Percentiles rank a stretch among this genome's conserved stretches.
phyloP scores from a whole-genome alignment of 2,888 invertebrate species.

The Liposcelis brunnea region DNA sequence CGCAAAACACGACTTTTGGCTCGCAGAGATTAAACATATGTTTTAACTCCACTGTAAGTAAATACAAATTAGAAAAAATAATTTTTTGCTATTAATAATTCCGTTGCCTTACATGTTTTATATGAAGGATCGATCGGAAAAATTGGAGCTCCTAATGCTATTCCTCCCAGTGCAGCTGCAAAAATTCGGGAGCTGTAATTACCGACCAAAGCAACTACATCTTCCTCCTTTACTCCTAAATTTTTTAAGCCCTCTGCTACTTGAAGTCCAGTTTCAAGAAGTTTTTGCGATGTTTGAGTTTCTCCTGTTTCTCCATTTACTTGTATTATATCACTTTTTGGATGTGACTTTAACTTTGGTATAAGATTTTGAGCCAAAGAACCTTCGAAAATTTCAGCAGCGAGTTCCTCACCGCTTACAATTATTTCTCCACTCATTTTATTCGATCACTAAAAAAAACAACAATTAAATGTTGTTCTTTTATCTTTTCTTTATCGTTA shows the following conservation, averaged over 20 bases:
- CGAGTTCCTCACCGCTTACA: too few relatives aligned
- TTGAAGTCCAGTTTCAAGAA: background rate
- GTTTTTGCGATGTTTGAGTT: background rate
- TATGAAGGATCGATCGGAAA: background rate
- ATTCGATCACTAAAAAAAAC: too few relatives aligned
- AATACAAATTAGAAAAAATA: background rate
- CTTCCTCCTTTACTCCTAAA: background rate
- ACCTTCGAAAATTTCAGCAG: too few relatives aligned
- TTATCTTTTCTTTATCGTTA: too few relatives aligned
- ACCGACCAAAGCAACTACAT: background rate
- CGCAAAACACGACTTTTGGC: background rate
- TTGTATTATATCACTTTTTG: background rate
- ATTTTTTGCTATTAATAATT: background rate
- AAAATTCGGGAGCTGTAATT: background rate
- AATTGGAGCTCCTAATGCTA: background rate
- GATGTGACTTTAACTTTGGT: too few relatives aligned
- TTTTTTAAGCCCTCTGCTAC: background rate
- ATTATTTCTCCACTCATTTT: too few relatives aligned
- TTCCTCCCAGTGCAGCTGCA: background rate
- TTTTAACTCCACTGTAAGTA: background rate
- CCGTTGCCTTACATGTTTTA: background rate
- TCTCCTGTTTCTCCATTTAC: conserved; percentile 1
- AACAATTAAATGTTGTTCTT: too few relatives aligned
- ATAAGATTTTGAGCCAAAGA: too few relatives aligned
- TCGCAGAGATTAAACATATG: background rate